phyloP scores from a whole-genome alignment of 2,113 vertebrate species.

The Mesembrinibis cayennensis region DNA sequence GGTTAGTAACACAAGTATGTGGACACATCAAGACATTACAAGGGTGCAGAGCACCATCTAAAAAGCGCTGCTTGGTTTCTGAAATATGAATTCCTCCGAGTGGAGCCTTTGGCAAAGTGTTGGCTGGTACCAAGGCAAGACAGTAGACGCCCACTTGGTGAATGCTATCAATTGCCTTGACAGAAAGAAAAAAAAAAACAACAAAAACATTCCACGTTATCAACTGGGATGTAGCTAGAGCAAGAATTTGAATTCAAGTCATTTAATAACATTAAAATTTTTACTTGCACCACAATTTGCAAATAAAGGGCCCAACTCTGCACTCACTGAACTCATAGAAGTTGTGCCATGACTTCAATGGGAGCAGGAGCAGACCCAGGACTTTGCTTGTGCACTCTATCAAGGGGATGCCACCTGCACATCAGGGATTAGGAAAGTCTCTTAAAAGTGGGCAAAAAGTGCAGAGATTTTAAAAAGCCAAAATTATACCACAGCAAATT shows the following conservation, averaged over 20 bases:
- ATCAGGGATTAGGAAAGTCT: conserved; percentile 59
- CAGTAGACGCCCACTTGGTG: conserved; percentile 97
- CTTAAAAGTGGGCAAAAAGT: conserved; percentile 54
- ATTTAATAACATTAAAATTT: conserved; percentile 7
- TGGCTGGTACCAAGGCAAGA: conserved; percentile 94
- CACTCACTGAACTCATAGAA: conserved; percentile 67
- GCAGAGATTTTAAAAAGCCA: conserved; percentile 46
- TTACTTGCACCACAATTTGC: conserved; percentile 59
- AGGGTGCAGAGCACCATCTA: conserved; percentile 91
- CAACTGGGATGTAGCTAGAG: not conserved
- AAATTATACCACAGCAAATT: conserved; percentile 47
- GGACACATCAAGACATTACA: conserved; percentile 97
- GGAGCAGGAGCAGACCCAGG: conserved; percentile 66
- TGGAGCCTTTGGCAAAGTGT: conserved; percentile 94
- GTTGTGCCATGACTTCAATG: conserved; percentile 65
- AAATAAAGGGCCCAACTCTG: conserved; percentile 68
- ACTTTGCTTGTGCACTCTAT: conserved; percentile 52
- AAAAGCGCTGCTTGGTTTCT: conserved; percentile 94
- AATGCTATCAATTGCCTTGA: conserved; percentile 95
- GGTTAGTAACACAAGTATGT: conserved; percentile 94
- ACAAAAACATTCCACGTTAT: not conserved
- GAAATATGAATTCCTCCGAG: conserved; percentile 95
- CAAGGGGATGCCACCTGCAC: conserved; percentile 60
- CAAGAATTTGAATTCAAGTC: conserved; percentile 24
- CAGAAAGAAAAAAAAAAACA: not conserved